Conservation (phyloP, 2,113 vertebrate species). For the Xiphophorus maculatus region DNA sequence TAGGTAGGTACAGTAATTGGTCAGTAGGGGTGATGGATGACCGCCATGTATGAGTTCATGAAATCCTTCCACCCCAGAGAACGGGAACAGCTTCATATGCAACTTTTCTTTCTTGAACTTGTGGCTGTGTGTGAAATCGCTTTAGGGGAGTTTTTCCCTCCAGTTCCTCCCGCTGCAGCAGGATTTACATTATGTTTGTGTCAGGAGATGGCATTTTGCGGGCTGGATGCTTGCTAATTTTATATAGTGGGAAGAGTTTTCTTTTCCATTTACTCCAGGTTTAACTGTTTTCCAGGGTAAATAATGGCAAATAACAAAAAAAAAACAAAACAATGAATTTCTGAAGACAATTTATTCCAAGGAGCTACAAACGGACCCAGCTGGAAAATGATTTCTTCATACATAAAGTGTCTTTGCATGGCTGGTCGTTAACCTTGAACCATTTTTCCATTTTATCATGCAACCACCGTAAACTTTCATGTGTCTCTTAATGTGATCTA, state of each 20-base stretch:
- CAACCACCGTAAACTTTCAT: neutral
- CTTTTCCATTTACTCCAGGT: neutral
- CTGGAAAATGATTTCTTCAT: neutral
- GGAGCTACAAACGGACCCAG: constrained; percentile 14
- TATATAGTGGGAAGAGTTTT: neutral
- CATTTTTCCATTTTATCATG: neutral
- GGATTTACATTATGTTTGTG: constrained; percentile 6
- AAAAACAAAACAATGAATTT: neutral
- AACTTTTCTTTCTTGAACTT: constrained; percentile 20
- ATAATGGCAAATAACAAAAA: constrained; percentile 35
- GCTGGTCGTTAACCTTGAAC: neutral
- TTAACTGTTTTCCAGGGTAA: constrained; percentile 5
- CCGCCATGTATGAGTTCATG: constrained; percentile 41
- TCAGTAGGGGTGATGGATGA: constrained; percentile 73
- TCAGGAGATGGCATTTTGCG: neutral
- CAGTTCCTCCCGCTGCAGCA: neutral
- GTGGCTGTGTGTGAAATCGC: constrained; percentile 29
- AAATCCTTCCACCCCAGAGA: constrained; percentile 25
- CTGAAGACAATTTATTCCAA: neutral
- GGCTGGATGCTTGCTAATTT: neutral
- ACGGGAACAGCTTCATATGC: constrained; percentile 28
- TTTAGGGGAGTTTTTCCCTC: constrained; percentile 20
- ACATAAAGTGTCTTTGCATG: neutral
- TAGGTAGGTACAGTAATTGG: constrained; percentile 65
- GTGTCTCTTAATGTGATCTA: neutral